A percentile compares a stretch with the other conserved stretches of the same genome.
Evolutionary conservation across 2,113 vertebrate species (phyloP).

Genomic region (Falcunculus frontatus): DNA sequence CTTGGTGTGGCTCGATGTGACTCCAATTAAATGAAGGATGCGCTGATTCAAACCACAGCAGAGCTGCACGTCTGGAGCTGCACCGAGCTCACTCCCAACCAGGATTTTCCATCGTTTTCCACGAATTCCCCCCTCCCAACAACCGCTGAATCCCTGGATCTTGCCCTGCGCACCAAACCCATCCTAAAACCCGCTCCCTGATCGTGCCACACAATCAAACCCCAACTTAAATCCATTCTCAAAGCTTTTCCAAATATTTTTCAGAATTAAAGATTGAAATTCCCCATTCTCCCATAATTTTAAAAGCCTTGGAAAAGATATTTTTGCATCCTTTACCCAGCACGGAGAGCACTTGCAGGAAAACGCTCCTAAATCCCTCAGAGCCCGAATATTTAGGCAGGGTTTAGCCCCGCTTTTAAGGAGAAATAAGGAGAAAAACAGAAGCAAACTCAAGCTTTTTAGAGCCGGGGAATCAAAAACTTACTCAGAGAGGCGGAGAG

Average conservation of each 20-base stretch:
- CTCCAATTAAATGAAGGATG: background rate
- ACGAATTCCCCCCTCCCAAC: background rate
- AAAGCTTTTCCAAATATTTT: background rate
- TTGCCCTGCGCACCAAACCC: background rate
- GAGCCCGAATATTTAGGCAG: too few relatives aligned
- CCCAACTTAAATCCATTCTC: background rate
- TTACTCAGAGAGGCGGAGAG: too few relatives aligned
- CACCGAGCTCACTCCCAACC: background rate
- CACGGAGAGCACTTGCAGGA: too few relatives aligned
- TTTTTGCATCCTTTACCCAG: too few relatives aligned
- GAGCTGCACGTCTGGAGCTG: background rate
- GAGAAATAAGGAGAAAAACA: too few relatives aligned
- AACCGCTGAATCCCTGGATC: accelerated
- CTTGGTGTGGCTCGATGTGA: background rate
- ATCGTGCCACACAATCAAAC: accelerated
- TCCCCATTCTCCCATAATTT: background rate
- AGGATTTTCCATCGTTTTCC: background rate
- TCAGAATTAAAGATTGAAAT: background rate
- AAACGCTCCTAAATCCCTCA: too few relatives aligned
- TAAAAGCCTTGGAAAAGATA: too few relatives aligned
- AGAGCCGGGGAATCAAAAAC: too few relatives aligned
- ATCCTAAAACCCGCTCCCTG: background rate
- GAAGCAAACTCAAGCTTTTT: too few relatives aligned
- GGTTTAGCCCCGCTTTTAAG: too few relatives aligned
- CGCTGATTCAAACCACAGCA: too few relatives aligned